Conservation (phyloP, 2,113 vertebrate genomes). For the Carettochelys insculpta region DNA sequence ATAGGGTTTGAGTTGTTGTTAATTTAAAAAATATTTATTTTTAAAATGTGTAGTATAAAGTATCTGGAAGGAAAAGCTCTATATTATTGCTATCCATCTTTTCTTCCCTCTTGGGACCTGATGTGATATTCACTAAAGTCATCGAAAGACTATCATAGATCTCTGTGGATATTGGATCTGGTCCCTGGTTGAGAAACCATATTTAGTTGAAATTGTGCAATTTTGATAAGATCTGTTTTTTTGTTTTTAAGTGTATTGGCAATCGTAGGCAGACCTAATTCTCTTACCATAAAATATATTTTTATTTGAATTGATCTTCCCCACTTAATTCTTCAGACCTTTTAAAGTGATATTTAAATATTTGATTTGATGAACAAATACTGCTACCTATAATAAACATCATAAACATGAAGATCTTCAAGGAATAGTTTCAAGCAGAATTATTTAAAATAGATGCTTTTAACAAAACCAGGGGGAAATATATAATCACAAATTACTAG, state of each 20-base stretch:
- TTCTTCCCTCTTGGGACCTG: not conserved
- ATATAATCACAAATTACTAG: not conserved
- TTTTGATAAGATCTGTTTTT: not conserved
- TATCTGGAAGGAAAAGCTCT: not conserved
- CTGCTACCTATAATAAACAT: not conserved
- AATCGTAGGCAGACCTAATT: not conserved
- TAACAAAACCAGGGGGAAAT: not conserved
- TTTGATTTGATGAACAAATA: constrained; percentile 2
- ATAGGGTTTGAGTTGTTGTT: not conserved
- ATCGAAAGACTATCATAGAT: not conserved
- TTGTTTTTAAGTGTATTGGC: not conserved
- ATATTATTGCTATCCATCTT: not conserved
- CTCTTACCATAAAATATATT: not conserved
- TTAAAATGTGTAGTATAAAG: not conserved
- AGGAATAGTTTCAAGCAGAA: not conserved
- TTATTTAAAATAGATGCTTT: not conserved
- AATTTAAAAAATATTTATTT: not conserved
- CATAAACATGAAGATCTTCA: not conserved
- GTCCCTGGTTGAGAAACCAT: not conserved
- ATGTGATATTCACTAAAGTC: not conserved
- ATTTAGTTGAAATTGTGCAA: not conserved
- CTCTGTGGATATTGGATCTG: not conserved
- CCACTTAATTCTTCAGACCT: not conserved
- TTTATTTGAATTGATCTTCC: not conserved
- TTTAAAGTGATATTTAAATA: not conserved